These are phyloP conservation scores for Dynastes grantii DNA, from an alignment of 2,888 invertebrate genomes.

Conservation along the genomic window DNA sequence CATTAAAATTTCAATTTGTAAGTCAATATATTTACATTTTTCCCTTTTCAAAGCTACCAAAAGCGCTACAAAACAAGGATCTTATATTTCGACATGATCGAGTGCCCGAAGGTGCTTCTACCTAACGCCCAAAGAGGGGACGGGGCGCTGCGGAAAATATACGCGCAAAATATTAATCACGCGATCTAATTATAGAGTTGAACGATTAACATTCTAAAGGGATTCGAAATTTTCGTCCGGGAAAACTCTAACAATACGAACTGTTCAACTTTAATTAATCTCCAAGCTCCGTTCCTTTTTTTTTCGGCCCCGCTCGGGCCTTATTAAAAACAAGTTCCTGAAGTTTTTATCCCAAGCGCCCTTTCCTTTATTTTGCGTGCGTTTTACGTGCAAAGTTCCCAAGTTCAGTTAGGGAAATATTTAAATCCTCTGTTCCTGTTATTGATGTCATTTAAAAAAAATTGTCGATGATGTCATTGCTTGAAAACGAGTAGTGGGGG, in stretches of 20 bases:
- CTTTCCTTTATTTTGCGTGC: too few relatives aligned
- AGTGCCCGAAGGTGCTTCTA: too few relatives aligned
- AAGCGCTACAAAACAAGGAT: too few relatives aligned
- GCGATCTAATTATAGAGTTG: constrained; percentile 10
- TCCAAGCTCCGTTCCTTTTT: background rate
- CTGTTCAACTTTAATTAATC: constrained; percentile 25
- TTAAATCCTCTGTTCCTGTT: background rate
- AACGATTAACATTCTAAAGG: constrained; percentile 13
- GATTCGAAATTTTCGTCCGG: background rate
- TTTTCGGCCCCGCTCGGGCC: background rate
- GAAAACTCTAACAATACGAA: too few relatives aligned
- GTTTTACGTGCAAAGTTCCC: background rate
- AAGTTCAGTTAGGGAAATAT: constrained; percentile 3
- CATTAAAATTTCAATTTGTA: too few relatives aligned
- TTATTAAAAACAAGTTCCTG: constrained; percentile 23
- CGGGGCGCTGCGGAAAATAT: background rate
- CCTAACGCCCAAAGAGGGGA: background rate
- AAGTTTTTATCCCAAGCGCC: background rate
- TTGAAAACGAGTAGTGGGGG: too few relatives aligned
- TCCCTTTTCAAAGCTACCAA: too few relatives aligned
- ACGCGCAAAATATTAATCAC: background rate
- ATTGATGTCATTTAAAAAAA: too few relatives aligned
- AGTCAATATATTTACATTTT: too few relatives aligned
- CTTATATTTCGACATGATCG: too few relatives aligned
- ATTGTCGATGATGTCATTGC: too few relatives aligned